Base-by-base conservation (phyloP, 2,113 vertebrate species). In the Ranitomeya variabilis region DNA sequence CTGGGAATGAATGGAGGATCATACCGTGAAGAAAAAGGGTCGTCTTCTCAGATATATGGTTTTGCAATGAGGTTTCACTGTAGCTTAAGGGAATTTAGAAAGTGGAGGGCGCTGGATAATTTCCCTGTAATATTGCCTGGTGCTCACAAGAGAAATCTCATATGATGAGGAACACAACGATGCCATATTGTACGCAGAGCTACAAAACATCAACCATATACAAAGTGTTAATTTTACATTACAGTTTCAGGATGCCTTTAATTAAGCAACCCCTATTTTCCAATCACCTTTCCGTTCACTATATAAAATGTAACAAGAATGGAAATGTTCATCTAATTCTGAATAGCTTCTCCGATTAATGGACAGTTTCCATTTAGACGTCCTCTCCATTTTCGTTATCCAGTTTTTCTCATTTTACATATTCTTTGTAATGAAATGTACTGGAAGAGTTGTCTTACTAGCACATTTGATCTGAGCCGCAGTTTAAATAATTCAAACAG, bases 401-500 rank as follows among this genome's bases (percentile, higher is more conserved):
- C 21, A 84, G 62, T 69, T 84, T 69, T 84, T 69, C 82, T 69
- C 26, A 21, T 67, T 83, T 84, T 71, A 31, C 55, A 81, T 81
- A 81, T 81, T 84, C 45, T 69, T 84, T 69, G 66, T n/a, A 69
- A 84, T 69, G 82, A 84, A 84, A 84, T 84, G 82, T 84, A 67
- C 45, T 84, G 81, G 64, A 84, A 69, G 66, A 69, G 21, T 69
- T 45, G 82, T 64, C 82, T 84, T 84, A 84, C 82, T 71, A 2
- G 37, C 52, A 55, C 64, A 84, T 84, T 84, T 71, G 82, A 84
- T 83, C 81, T 83, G 45, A 67, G 82, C 64, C 23, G 66, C 64
- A 71, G 64, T 84, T 84, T 84, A 71, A 84, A 84, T 84, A 84
- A 84, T 84, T 84, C 82, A 81, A 62, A 64, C 57, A 84, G 64